Base-by-base conservation (phyloP, 53 echinoderm and acorn worm species). In the Paracentrotus lividus region DNA sequence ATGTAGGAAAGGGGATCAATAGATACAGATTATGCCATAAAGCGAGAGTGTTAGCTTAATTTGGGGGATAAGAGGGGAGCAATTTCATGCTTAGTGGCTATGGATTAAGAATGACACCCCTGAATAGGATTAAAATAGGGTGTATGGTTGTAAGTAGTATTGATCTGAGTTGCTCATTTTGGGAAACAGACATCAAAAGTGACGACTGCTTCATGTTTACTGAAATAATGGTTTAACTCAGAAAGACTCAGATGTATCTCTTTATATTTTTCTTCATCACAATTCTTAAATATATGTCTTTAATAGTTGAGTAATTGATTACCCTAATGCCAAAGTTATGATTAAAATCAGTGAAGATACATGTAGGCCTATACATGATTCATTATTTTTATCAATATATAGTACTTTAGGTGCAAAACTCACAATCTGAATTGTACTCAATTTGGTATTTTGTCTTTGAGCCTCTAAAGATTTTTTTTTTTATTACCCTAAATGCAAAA, bases 61-160 rank as follows among this genome's bases (percentile, higher is more conserved):
- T 64, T 64, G 15, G 36, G 72, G 72, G 36, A 72, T 38, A 21
- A 72, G 40, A 72, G 36, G 40, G 72, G 72, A 72, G 20, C 72
- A 72, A 72, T 72, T 72, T 72, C 72, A 72, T 72, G 72, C 72
- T 40, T 72, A 40, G 38, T 72, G 72, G 32, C 0, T 21, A 72
- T 40, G 40, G 72, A 72, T 72, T 72, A 72, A 36, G 16, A 18
- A 20, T 38, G 18, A 72, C 16, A 40, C 32, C 40, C 59, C 36
- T 40, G 15, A 40, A 72, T 72, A 40, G 18, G 40, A 72, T 72
- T 72, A 72, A n/a, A 36, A 8, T 40, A 36, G 2, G 20, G 36
- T 40, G 20, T 72, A 18, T 1, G 18, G 40, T 40, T 5, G 36
- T 72, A 72, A 72, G 72, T 72, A 40, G 72, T 72, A 72, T 72